A percentile compares a stretch with the other conserved stretches of the same genome.
Evolutionary conservation across 2,797 vertebrate species (phyloP).

Genomic region (Trematomus bernacchii): DNA sequence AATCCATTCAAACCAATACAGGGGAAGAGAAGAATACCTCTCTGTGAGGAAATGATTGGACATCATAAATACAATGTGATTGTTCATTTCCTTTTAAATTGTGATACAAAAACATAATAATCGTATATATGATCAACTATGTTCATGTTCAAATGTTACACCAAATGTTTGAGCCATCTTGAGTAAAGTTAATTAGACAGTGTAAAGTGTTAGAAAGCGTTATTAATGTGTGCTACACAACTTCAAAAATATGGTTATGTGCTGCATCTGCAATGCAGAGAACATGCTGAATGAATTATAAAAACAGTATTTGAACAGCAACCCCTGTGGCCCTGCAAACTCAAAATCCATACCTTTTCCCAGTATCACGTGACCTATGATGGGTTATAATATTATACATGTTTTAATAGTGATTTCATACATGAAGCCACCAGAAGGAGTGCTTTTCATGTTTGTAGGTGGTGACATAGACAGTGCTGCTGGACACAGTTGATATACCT

Average conservation of each 20-base stretch:
- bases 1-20: too few relatives aligned
- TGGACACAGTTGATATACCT: not conserved
- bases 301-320: not conserved
- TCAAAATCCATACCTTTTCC: not conserved
- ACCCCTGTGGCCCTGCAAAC: not conserved
- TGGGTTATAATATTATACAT: not conserved
- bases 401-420: not conserved
- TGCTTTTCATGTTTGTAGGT: not conserved
- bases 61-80: too few relatives aligned
- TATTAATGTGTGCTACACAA: not conserved
- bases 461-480: not conserved
- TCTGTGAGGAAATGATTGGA: too few relatives aligned
- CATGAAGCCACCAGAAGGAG: not conserved
- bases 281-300: slow-evolving; percentile 7
- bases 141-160: not conserved
- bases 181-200: not conserved
- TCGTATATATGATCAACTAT: too few relatives aligned
- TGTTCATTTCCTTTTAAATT: too few relatives aligned
- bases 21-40: too few relatives aligned
- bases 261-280: not conserved
- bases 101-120: too few relatives aligned
- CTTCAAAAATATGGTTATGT: not conserved
- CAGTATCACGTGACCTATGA: not conserved
- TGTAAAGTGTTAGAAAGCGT: not conserved
- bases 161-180: not conserved